Conservation (phyloP, 1,140 invertebrate genomes). For the Brachionus koreanus region DNA sequence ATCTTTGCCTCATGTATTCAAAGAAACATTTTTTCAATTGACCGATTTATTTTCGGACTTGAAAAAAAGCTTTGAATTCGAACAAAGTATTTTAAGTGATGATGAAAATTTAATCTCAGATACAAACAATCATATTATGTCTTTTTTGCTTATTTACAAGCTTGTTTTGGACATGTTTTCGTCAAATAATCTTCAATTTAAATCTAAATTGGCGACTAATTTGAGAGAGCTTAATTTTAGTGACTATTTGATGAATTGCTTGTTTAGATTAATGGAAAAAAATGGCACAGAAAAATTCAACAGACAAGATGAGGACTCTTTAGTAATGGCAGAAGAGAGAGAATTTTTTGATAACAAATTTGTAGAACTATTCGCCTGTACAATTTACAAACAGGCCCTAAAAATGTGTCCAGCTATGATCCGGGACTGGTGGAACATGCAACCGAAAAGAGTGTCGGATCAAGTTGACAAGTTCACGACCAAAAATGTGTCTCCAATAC, state of each 20-base stretch:
- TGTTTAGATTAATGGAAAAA: conserved; percentile 38
- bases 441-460: conserved; percentile 66
- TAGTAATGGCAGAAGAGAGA: neutral
- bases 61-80: conserved; percentile 6
- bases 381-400: conserved; percentile 66
- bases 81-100: conserved; percentile 1
- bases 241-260: conserved; percentile 29
- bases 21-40: neutral
- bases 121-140: conserved; percentile 28
- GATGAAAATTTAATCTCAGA: neutral
- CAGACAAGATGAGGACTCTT: neutral
- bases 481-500: conserved; percentile 68
- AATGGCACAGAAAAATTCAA: neutral
- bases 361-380: conserved; percentile 65
- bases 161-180: conserved; percentile 13
- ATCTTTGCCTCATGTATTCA: neutral
- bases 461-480: conserved; percentile 72
- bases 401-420: conserved; percentile 71
- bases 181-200: conserved; percentile 13
- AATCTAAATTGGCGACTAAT: conserved; percentile 10
- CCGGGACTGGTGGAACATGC: conserved; percentile 73
- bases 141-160: conserved; percentile 10
- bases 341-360: neutral
- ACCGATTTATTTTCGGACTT: conserved; percentile 33
- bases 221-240: neutral